Evolutionary conservation across 2,113 vertebrate genomes (phyloP), one percentile per base, ranked within the genome.

Genomic region (Leptodactylus fuscus): DNA sequence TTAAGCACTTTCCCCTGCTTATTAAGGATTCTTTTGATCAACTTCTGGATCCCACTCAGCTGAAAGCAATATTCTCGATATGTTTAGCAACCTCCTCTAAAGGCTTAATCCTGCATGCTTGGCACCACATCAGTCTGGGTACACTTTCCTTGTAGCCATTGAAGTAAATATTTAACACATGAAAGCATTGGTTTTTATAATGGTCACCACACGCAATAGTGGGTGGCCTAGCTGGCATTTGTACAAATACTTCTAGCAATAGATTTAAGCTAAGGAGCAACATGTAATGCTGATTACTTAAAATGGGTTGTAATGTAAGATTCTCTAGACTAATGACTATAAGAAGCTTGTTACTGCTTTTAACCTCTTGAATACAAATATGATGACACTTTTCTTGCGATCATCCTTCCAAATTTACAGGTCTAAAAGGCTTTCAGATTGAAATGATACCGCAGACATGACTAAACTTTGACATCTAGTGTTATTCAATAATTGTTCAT

Each of bases 121-220:
- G 93, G 92, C 93, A 93, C 70, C 87, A 89, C 92, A 92, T 93
- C 92, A 93, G 89, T 90, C 92, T 92, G 87, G 88, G 86, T 89
- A 65, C 77, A 88, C 88, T 92, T 92, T 90, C 90, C 90, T 90
- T 90, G 88, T 87, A 88, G 86, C 41, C 53, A 90, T 91, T 87
- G 87, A 89, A 91, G 91, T 91, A 93, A 93, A 94, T 90, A 92
- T 46, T 85, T 71, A 71, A 80, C 76, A 86, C 91, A 91, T 91
- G 92, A 91, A 89, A 88, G 87, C 70, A 81, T 83, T 87, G 15
- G 20, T 86, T 88, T 88, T 91, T 75, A 87, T 81, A 88, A 34
- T 85, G 88, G 92, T 93, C 91, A 93, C 90, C 90, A 86, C 89
- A 91, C 87, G 91, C 88, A 90, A 85, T 53, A 90, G 93, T 93